Base-by-base conservation (phyloP, 1,140 invertebrate genomes). In the Bombus turneri region DNA sequence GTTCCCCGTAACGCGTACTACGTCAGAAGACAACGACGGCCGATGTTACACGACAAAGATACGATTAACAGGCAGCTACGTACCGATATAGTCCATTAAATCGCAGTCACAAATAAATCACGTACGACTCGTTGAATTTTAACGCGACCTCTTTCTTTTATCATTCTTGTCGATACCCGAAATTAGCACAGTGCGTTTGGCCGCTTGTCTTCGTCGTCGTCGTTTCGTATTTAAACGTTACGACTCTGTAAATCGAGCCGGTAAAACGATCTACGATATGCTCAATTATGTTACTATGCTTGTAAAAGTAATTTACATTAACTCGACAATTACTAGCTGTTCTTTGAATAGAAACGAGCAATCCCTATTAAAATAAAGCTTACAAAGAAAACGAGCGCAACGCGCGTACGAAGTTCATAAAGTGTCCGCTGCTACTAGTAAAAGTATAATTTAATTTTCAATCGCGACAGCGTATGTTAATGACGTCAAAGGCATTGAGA, bases 31-130 rank as follows among this genome's bases (percentile, higher is more conserved):
- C 37, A 9, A 31, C 18, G 28, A 53, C 47, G 9, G 37, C 3
- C 71, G 53, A 37, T 66, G 62, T 75, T 22, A 6, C 62, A 31
- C n/a, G 43, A 25, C 18, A 25, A 31, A 47, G 28, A 47, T 25
- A 22, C 28, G 72, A 76, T 83, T 83, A 81, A 81, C 47, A 74
- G 39, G 37, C 39, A 37, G 41, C 34, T 13, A 15, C 37, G 18
- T 25, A 37, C n/a, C n/a, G 47, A 53, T 2, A 41, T 41, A 66
- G 8, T 18, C 9, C 31, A 28, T 83, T 53, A 39, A 66, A 69
- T 39, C 28, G 25, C 12, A 15, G 34, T 75, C 15, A 28, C 9
- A 69, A 78, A 78, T 69, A 31, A 81, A 81, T 47, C 31, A 53
- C n/a, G 9, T n/a, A 22, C 28, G 4, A 66, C 43, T 53, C 25